These are phyloP conservation scores for Myxocyprinus asiaticus DNA, from an alignment of 2,113 vertebrate genomes.

Conservation along the genomic window DNA sequence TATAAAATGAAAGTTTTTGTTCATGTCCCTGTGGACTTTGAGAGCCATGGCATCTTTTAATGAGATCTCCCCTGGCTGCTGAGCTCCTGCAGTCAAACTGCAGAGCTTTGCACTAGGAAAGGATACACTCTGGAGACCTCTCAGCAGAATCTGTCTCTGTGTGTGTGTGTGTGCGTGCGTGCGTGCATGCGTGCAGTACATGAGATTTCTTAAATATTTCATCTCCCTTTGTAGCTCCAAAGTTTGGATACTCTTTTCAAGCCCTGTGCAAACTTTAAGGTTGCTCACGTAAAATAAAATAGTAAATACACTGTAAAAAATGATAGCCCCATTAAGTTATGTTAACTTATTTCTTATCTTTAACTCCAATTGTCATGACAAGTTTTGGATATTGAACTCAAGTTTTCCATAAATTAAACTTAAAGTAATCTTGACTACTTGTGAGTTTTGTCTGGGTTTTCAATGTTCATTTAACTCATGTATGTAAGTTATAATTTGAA, in stretches of 20 bases:
- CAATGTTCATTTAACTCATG: too few relatives aligned
- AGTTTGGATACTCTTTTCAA: neutral
- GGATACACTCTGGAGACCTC: constrained; percentile 8
- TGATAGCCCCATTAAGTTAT: too few relatives aligned
- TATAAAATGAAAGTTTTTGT: constrained; percentile 30
- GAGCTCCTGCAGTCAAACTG: constrained; percentile 22
- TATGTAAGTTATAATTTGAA: too few relatives aligned
- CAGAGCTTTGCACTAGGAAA: constrained; percentile 24
- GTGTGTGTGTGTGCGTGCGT: constrained; percentile 32
- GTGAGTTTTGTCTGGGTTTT: too few relatives aligned
- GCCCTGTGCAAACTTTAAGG: too few relatives aligned
- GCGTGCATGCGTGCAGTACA: constrained; percentile 6
- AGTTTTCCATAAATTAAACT: too few relatives aligned
- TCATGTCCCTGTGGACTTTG: constrained; percentile 25
- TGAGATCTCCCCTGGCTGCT: constrained; percentile 50
- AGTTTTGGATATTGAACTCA: too few relatives aligned
- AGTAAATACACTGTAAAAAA: too few relatives aligned
- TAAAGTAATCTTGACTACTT: too few relatives aligned
- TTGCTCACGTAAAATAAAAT: too few relatives aligned
- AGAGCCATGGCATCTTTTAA: constrained; percentile 50
- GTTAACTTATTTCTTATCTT: too few relatives aligned
- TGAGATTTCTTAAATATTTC: neutral
- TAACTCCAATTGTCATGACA: too few relatives aligned
- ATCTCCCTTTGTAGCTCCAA: neutral
- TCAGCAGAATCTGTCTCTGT: constrained; percentile 45